Conservation (phyloP, 1,140 invertebrate genomes). For the Grapholita molesta region DNA sequence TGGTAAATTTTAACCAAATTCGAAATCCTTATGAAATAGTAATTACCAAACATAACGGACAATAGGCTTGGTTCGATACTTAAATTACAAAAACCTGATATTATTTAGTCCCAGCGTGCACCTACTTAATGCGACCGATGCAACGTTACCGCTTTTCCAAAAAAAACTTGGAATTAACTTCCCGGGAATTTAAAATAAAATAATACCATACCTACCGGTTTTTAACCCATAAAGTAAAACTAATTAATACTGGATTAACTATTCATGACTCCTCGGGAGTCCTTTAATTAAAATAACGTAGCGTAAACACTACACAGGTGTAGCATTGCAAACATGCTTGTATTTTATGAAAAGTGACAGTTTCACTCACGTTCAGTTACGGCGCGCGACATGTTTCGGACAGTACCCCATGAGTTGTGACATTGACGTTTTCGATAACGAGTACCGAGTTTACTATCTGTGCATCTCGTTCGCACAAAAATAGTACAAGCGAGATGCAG, state of each 20-base stretch:
- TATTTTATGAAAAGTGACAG: no score
- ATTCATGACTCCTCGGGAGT: constrained; percentile 10
- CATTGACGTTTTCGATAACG: no score
- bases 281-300: constrained; percentile 6
- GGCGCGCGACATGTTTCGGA: no score
- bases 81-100: neutral
- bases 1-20: no score
- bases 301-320: neutral
- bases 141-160: neutral
- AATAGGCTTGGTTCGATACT: neutral
- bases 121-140: neutral
- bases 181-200: neutral
- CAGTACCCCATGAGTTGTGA: no score
- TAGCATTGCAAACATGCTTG: no score
- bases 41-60: neutral
- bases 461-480: no score
- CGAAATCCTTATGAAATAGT: no score
- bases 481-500: no score
- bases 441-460: no score
- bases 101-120: neutral
- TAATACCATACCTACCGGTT: neutral
- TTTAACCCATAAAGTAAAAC: neutral
- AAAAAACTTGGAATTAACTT: constrained; percentile 4
- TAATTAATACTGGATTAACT: constrained; percentile 12
- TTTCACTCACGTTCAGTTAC: no score